Base-by-base conservation (phyloP, 2,797 vertebrate species). In the Sebastes steindachneri region DNA sequence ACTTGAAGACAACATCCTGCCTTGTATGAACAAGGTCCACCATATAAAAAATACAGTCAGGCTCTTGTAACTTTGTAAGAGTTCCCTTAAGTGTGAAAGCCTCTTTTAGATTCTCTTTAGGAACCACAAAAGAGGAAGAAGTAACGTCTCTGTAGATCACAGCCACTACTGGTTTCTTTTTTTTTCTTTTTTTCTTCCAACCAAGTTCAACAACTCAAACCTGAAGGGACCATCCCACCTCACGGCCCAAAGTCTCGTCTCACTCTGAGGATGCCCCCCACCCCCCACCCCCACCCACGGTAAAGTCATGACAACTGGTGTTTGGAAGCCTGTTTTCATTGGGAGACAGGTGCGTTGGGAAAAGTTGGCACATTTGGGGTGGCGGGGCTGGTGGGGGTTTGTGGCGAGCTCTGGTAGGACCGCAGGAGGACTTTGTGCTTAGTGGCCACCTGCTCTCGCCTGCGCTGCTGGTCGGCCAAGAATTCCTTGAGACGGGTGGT, bases 391-490 rank as follows among this genome's bases (percentile, higher is more conserved):
- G 93, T 87, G 90, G 97, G 95, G 6, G 89, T 94, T 89, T 95
- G 88, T 0, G 96, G 92, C 4, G 94, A 89, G 89, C 96, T 96
- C 73, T 97, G 97, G 94, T 99, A 99, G 85, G 98, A 99, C 71
- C 98, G 97, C 79, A 99, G 96, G 86, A 99, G 97, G 91, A 99
- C 99, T 94, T 98, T 99, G 96, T 99, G 99, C 93, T 96, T 97
- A 87, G 98, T 99, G 91, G 97, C 96, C 0, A 87, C 92, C 80
- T 96, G 95, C 0, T 95, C 79, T 1, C 98, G 93, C 66, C 95
- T 94, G 29, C 95, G 93, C 94, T 97, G 97, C 93, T 99, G 97
- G 80, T 99, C 97, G n/a, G 96, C 96, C 88, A 99, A 92, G 92
- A 98, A 99, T 90, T 99, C 98, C 93, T 99, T 99, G 91, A 99